phyloP scores from a whole-genome alignment of 2,888 invertebrate genomes.

The Diadegma fenestrale region DNA sequence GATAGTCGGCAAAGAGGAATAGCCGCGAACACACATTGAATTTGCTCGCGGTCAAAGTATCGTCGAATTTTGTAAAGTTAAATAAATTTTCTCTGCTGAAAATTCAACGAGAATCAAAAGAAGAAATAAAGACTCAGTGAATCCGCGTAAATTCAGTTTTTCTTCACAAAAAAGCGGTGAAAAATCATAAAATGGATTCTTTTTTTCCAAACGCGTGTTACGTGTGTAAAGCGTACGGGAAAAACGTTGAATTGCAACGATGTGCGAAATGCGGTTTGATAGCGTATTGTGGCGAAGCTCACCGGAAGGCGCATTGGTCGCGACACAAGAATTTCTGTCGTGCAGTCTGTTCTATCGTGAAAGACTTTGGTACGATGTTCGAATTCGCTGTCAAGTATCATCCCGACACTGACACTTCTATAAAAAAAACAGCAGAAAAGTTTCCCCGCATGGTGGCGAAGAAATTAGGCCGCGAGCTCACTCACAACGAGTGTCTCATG shows the following conservation, averaged over 20 bases:
- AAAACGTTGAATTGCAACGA: slow-evolving; percentile 75
- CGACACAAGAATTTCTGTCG: slow-evolving; percentile 80
- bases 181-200: background rate
- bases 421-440: slow-evolving; percentile 72
- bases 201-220: slow-evolving; percentile 82
- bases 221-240: slow-evolving; percentile 79
- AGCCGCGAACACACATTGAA: too few relatives aligned
- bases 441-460: slow-evolving; percentile 72
- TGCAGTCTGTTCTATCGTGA: slow-evolving; percentile 53
- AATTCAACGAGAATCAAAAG: background rate
- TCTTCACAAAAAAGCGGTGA: background rate
- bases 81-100: background rate
- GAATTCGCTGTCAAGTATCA: slow-evolving; percentile 11
- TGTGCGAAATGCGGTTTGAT: slow-evolving; percentile 81
- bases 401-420: slow-evolving; percentile 65
- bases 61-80: too few relatives aligned
- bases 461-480: slow-evolving; percentile 67
- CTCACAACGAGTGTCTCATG: slow-evolving; percentile 60
- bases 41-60: too few relatives aligned
- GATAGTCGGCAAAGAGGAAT: too few relatives aligned
- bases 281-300: slow-evolving; percentile 79
- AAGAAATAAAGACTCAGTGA: background rate
- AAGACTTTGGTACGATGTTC: slow-evolving; percentile 35
- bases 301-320: slow-evolving; percentile 81
- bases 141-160: background rate